Evolutionary conservation across 2,797 vertebrate genomes (phyloP).

Genomic region (Arnoldichthys spilopterus): DNA sequence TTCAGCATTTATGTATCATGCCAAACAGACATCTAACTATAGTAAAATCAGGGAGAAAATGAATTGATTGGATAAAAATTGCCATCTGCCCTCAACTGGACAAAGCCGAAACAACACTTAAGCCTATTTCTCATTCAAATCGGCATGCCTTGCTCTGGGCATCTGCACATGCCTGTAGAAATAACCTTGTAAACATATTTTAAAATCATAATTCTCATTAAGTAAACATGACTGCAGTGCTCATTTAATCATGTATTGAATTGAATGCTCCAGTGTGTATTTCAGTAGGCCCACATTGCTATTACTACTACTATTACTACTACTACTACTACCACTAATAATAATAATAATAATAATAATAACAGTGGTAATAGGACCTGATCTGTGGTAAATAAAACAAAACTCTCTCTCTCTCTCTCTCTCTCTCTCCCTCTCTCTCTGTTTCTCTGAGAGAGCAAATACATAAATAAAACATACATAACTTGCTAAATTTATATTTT

Average conservation of each 20-base stretch:
- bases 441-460: too few species aligned
- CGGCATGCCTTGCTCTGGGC: background rate
- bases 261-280: background rate
- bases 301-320: background rate
- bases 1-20: background rate
- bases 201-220: background rate
- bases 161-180: background rate
- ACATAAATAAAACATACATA: too few species aligned
- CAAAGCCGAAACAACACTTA: conserved; percentile 38
- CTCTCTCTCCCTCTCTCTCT: too few species aligned
- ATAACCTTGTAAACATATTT: conserved; percentile 1
- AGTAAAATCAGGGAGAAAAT: background rate
- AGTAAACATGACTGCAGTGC: background rate
- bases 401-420: too few species aligned
- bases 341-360: background rate
- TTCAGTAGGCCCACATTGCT: background rate
- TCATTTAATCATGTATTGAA: background rate
- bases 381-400: too few species aligned
- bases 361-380: too few species aligned
- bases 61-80: background rate
- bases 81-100: conserved; percentile 42
- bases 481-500: too few species aligned
- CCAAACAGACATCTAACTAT: background rate
- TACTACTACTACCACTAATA: background rate
- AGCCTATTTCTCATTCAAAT: background rate